These are phyloP conservation scores for Siderastrea siderea DNA, from an alignment of 92 coral and sea anemone genomes.

Conservation along the genomic window DNA sequence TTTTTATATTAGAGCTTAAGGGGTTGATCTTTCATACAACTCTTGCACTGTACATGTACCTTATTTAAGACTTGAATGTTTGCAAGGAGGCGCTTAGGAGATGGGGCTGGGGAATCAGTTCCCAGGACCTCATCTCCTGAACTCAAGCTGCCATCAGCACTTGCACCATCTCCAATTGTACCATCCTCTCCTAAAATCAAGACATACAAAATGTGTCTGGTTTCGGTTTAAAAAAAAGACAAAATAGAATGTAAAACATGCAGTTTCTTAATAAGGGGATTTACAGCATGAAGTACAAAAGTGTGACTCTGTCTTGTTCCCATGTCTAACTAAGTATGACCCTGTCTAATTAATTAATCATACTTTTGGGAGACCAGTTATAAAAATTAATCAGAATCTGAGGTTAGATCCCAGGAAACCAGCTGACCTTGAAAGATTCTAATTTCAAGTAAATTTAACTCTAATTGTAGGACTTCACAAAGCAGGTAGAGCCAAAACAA, in stretches of 20 bases:
- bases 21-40: too few species aligned
- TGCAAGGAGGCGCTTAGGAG: slow-evolving; percentile 61
- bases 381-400: too few species aligned
- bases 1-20: too few species aligned
- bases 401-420: too few species aligned
- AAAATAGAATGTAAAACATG: neutral
- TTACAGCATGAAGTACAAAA: neutral
- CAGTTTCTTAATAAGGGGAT: neutral
- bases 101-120: slow-evolving; percentile 84
- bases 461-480: too few species aligned
- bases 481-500: too few species aligned
- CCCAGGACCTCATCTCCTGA: slow-evolving; percentile 69
- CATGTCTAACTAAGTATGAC: too few species aligned
- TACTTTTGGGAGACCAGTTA: too few species aligned
- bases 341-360: too few species aligned
- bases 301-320: too few species aligned
- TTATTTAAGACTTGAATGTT: slow-evolving; percentile 23
- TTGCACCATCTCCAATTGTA: slow-evolving; percentile 39
- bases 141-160: slow-evolving; percentile 64
- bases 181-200: slow-evolving; percentile 13
- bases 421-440: too few species aligned
- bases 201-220: neutral
- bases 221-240: neutral
- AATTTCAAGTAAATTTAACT: too few species aligned
- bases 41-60: neutral